Base-by-base conservation (phyloP, 2,113 vertebrate genomes). In the Tetrao urogallus region DNA sequence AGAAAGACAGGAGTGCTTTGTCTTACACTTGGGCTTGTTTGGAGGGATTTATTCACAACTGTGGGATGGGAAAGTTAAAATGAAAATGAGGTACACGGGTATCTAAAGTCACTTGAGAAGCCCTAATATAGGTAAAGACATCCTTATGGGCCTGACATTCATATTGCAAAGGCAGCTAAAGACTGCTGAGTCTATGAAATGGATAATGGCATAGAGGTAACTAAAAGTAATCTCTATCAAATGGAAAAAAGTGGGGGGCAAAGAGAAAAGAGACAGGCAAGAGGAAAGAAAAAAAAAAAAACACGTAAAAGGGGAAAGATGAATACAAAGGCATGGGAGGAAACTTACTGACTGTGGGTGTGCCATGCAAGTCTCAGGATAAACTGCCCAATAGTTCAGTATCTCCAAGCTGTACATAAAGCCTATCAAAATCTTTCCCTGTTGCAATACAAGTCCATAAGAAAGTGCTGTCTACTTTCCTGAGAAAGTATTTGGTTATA, bases 401-500 rank as follows among this genome's bases (percentile, higher is more conserved):
- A 77, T 34, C 60, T 93, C 57, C 43, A 38, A 86, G 34, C 47
- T 61, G 47, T 54, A 32, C 56, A 50, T 21, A 77, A 82, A 91
- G 34, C 22, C 52, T 50, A 43, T 88, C 67, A 60, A 38, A 69
- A 75, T 82, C 60, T 87, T 89, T 73, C 56, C 32, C 36, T 91
- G 28, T 63, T 87, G 32, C 75, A 71, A 0, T 69, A 32, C 43
- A 72, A 75, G 42, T 85, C 70, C 54, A 11, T 85, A 65, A 82
- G 56, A 89, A 87, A 80, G 45, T 27, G 25, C 20, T 80, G 76
- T 34, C 61, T 76, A 56, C 56, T 94, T 91, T 38, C n/a, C 27
- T 75, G 60, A 67, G 75, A 95, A 91, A 80, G 22, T n/a, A 42
- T 86, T 90, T 69, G 52, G 34, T 88, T 88, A 50, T 86, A 72